Percentiles rank a stretch among this genome's conserved stretches.
phyloP scores from a whole-genome alignment of 2,113 vertebrate genomes.

The Erythrocercus mccallii region DNA sequence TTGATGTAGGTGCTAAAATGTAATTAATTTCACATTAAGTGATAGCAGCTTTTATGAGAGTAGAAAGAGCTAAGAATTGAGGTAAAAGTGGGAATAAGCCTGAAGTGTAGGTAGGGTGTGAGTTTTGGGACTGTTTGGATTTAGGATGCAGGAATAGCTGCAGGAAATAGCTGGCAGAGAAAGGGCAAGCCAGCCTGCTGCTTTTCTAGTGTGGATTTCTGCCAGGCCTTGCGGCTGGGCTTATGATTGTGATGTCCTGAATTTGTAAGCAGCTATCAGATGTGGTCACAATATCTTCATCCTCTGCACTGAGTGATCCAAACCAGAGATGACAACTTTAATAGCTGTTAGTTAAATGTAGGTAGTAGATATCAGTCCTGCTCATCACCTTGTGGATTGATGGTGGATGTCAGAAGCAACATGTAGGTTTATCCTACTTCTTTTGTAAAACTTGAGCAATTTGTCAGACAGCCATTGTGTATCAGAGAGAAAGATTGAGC shows the following conservation, averaged over 20 bases:
- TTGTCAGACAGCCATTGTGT: constrained; percentile 9
- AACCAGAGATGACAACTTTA: constrained; percentile 4
- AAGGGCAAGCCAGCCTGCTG: background rate
- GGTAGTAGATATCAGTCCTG: background rate
- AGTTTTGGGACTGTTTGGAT: background rate
- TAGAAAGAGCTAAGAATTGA: background rate
- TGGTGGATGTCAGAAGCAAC: background rate
- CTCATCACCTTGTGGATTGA: background rate
- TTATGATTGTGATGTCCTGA: background rate
- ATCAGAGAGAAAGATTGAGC: constrained; percentile 11
- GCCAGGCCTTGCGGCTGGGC: background rate
- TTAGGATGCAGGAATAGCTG: no score
- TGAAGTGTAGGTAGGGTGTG: background rate
- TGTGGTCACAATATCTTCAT: background rate
- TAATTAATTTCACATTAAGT: background rate
- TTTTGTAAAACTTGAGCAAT: constrained; percentile 17
- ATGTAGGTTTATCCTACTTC: background rate
- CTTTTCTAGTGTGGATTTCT: background rate
- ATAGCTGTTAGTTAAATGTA: constrained; percentile 13
- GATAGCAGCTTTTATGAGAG: background rate
- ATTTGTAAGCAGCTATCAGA: background rate
- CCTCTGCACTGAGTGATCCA: background rate
- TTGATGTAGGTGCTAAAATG: background rate
- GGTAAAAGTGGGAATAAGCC: background rate
- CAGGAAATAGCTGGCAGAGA: background rate